phyloP scores from a whole-genome alignment of 2,113 vertebrate species.

The Oncorhynchus clarkii region DNA sequence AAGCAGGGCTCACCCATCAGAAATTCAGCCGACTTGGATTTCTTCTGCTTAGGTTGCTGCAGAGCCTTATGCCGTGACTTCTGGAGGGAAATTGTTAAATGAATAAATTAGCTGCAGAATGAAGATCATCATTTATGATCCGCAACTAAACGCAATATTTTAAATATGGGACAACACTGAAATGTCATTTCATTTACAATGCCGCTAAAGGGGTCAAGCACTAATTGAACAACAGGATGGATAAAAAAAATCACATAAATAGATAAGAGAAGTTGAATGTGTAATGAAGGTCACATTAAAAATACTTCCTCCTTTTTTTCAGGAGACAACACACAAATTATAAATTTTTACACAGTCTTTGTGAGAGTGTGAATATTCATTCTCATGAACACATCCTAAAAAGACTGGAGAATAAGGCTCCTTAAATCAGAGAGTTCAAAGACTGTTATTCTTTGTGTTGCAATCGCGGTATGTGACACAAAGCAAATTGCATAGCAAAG shows the following conservation, averaged over 20 bases:
- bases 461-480: conserved; percentile 2
- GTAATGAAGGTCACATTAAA: conserved; percentile 98
- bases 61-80: conserved; percentile 99
- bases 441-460: conserved; percentile 5
- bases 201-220: conserved; percentile 99
- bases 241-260: conserved; percentile 91
- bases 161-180: conserved; percentile 99
- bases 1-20: conserved; percentile 99
- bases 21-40: conserved; percentile 99
- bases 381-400: conserved; percentile 33
- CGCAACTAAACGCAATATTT: conserved; percentile 99
- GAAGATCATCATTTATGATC: conserved; percentile 99
- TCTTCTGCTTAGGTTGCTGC: conserved; percentile 99
- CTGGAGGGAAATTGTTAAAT: conserved; percentile 99
- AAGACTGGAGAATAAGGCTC: conserved; percentile 12
- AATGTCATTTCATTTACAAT: conserved; percentile 99
- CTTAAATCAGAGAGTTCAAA: conserved; percentile 27
- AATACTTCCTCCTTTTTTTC: conserved; percentile 79
- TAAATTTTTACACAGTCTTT: conserved; percentile 33
- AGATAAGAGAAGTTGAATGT: conserved; percentile 98
- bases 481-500: conserved; percentile 10
- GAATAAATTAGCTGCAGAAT: conserved; percentile 99
- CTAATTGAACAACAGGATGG: conserved; percentile 99
- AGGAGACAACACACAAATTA: conserved; percentile 66
- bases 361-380: conserved; percentile 32